Percentiles rank a stretch among this genome's conserved stretches.
These are phyloP conservation scores for Platynereis dumerilii DNA, from an alignment of 2,888 invertebrate genomes.

Conservation along the genomic window DNA sequence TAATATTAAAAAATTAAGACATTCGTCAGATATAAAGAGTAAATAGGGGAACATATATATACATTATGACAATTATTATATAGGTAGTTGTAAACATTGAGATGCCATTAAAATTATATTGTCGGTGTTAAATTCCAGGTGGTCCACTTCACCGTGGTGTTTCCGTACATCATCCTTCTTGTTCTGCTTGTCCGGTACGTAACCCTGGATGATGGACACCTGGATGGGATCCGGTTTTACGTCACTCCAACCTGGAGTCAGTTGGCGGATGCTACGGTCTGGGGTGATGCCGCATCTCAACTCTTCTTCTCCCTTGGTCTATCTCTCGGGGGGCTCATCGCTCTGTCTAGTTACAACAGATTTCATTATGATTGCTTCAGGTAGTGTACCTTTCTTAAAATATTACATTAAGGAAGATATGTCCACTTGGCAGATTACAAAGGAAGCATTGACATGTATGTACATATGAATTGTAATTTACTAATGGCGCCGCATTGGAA, in stretches of 20 bases:
- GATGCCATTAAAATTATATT: too few species aligned
- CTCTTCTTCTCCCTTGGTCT: constrained; percentile 36
- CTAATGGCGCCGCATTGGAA: too few species aligned
- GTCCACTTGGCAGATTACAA: too few species aligned
- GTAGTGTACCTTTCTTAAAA: constrained; percentile 7
- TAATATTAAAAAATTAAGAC: too few species aligned
- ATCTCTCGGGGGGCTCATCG: constrained; percentile 31
- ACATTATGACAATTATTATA: too few species aligned
- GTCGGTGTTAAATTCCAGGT: constrained; percentile 39
- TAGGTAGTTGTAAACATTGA: too few species aligned
- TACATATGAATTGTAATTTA: too few species aligned
- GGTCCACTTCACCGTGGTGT: constrained; percentile 50
- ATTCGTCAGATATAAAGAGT: too few species aligned
- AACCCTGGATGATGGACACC: constrained; percentile 43
- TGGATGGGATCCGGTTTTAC: constrained; percentile 49
- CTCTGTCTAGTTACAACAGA: constrained; percentile 32
- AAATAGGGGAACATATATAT: too few species aligned
- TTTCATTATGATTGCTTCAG: constrained; percentile 42
- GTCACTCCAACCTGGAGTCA: constrained; percentile 29
- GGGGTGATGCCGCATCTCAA: constrained; percentile 34
- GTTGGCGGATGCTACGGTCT: constrained; percentile 27
- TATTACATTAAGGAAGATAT: too few species aligned
- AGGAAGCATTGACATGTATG: too few species aligned
- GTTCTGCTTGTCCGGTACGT: constrained; percentile 49
- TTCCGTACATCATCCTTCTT: constrained; percentile 51